Conservation (phyloP, 2,113 vertebrate genomes). For the Glaucomys volans region DNA sequence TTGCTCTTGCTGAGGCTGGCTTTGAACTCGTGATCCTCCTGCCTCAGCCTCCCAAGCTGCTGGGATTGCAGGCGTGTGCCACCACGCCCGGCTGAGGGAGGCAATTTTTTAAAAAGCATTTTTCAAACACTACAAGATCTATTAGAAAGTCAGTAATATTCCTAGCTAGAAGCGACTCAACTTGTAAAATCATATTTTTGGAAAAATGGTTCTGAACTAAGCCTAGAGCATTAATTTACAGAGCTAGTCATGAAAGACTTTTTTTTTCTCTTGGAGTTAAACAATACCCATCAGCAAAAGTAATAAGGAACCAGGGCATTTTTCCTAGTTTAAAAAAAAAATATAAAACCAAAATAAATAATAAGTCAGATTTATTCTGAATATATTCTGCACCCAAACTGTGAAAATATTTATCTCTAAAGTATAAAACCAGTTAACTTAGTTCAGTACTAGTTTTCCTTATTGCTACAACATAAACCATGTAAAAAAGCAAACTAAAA, state of each 20-base stretch:
- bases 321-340: not conserved
- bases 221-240: conserved; percentile 32
- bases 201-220: conserved; percentile 55
- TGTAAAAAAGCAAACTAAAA: conserved; percentile 4
- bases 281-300: conserved; percentile 30
- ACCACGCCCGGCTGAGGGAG: too few relatives aligned
- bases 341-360: not conserved
- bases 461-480: not conserved
- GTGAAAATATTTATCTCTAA: not conserved
- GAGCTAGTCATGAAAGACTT: not conserved
- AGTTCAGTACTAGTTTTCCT: not conserved
- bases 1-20: too few relatives aligned
- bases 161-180: not conserved
- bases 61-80: too few relatives aligned
- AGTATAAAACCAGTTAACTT: not conserved
- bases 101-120: not conserved
- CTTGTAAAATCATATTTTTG: conserved; percentile 45
- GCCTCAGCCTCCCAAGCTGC: too few relatives aligned
- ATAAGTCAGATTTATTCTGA: conserved; percentile 39
- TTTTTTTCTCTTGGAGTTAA: conserved; percentile 7
- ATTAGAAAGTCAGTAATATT: conserved; percentile 39
- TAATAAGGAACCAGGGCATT: not conserved
- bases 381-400: not conserved
- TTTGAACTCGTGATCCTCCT: too few relatives aligned
- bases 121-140: not conserved